phyloP scores from a whole-genome alignment of 2,797 vertebrate genomes.

The Nyctalus aviator region DNA sequence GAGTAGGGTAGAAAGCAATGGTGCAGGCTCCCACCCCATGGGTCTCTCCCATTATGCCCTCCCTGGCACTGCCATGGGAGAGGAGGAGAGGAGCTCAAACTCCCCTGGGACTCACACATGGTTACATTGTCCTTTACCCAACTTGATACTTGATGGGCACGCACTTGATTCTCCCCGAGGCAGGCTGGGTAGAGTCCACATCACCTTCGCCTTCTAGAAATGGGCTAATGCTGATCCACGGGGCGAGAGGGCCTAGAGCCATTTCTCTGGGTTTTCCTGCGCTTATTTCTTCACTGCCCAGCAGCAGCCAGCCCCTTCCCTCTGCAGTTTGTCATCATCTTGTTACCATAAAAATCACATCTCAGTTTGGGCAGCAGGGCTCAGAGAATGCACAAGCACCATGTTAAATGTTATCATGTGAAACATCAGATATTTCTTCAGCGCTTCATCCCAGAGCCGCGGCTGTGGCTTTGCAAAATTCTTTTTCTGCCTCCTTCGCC shows the following conservation, averaged over 20 bases:
- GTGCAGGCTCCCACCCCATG: background rate
- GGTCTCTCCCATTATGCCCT: background rate
- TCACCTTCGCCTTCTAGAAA: background rate
- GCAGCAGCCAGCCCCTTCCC: conserved; percentile 44
- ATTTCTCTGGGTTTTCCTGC: background rate
- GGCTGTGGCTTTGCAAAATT: conserved; percentile 83
- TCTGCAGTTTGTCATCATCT: conserved; percentile 82
- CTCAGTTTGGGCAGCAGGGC: conserved; percentile 80
- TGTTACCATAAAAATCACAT: conserved; percentile 82
- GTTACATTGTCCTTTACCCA: background rate
- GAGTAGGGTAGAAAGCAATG: background rate
- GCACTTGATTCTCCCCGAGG: background rate
- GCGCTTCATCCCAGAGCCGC: conserved; percentile 86
- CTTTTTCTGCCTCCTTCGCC: conserved; percentile 77
- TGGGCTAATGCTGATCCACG: background rate
- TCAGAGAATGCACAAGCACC: conserved; percentile 82
- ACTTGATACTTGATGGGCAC: background rate
- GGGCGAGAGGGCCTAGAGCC: background rate
- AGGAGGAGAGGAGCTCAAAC: background rate
- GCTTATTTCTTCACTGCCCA: conserved; percentile 51
- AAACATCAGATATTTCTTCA: conserved; percentile 85
- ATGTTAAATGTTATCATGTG: conserved; percentile 86
- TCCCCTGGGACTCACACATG: background rate
- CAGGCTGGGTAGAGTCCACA: background rate
- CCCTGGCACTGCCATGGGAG: background rate